These are phyloP conservation scores for Trichonephila clavipes DNA, from an alignment of 1,140 invertebrate genomes.

Conservation along the genomic window DNA sequence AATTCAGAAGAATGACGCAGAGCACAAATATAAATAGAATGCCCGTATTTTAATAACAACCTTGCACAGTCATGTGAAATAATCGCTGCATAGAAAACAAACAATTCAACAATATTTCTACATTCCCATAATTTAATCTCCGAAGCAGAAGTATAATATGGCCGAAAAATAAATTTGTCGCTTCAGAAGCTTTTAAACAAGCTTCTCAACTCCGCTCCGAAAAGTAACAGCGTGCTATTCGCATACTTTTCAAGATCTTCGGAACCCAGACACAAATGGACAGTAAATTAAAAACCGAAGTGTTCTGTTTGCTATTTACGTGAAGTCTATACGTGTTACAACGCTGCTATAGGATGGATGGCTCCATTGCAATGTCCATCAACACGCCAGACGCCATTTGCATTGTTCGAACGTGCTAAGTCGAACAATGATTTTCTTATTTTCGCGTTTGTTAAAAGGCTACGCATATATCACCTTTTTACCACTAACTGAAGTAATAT, in stretches of 20 bases:
- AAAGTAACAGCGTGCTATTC: background rate
- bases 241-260: background rate
- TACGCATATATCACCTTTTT: background rate
- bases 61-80: too few species aligned
- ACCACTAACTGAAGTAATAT: background rate
- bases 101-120: too few species aligned
- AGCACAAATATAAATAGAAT: too few species aligned
- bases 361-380: background rate
- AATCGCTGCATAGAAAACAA: too few species aligned
- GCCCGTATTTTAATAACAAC: too few species aligned
- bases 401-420: background rate
- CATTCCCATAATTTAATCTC: too few species aligned
- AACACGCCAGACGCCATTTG: too few species aligned
- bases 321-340: background rate
- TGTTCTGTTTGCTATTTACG: background rate
- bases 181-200: too few species aligned
- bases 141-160: too few species aligned
- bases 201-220: too few species aligned
- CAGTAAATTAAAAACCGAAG: background rate
- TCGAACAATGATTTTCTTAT: background rate
- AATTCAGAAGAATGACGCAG: too few species aligned
- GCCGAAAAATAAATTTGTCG: too few species aligned
- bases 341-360: background rate
- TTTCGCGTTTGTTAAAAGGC: background rate
- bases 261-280: background rate